Conservation (phyloP, 2,113 vertebrate species). For the Struthio camelus region DNA sequence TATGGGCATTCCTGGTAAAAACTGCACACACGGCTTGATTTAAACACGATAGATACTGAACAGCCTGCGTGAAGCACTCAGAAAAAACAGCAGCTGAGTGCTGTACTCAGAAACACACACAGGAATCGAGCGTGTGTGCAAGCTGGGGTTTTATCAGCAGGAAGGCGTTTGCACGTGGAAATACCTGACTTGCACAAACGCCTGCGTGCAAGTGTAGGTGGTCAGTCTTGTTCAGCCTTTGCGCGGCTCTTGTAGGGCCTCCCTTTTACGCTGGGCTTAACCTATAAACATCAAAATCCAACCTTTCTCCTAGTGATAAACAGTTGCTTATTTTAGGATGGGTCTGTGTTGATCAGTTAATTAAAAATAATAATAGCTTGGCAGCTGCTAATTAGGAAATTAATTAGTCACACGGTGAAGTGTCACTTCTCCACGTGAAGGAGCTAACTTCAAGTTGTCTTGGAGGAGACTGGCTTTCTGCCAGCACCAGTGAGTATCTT, state of each 20-base stretch:
- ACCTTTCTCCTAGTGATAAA: neutral
- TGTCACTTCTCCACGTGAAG: neutral
- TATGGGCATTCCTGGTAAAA: neutral
- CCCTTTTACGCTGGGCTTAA: neutral
- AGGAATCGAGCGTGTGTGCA: accelerated
- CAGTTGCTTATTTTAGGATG: neutral
- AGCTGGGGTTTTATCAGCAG: no score
- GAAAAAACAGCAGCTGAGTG: neutral
- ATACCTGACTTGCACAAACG: neutral
- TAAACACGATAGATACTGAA: neutral
- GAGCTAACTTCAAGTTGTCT: neutral
- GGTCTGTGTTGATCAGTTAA: neutral
- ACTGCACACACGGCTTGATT: neutral
- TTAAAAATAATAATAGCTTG: conserved; percentile 40
- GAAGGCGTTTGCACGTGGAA: neutral
- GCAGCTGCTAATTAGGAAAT: conserved; percentile 22
- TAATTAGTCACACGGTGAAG: conserved; percentile 6
- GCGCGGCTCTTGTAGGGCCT: neutral
- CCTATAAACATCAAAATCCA: neutral
- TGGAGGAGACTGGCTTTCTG: neutral
- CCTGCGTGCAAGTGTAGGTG: neutral
- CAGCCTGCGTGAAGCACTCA: neutral
- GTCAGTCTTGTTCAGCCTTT: neutral
- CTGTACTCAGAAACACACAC: neutral
- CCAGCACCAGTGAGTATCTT: neutral